Conservation (phyloP, 2,797 vertebrate genomes). For the Chaenodraco wilsoni region DNA sequence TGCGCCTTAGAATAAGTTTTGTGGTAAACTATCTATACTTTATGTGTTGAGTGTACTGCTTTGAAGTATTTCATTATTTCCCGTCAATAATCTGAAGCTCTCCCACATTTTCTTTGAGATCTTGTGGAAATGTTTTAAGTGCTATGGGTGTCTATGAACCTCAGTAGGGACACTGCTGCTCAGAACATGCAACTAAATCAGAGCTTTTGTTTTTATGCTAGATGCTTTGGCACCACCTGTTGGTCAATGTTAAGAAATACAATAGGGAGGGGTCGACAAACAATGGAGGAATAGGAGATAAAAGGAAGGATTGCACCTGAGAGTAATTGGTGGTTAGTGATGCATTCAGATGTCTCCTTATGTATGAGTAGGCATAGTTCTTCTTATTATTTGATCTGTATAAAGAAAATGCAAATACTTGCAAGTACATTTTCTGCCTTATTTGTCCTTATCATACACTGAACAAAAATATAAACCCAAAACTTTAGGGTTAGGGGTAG, state of each 20-base stretch:
- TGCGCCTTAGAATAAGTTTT: neutral
- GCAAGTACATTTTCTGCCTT: too few relatives aligned
- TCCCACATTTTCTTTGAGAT: neutral
- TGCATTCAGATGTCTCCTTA: neutral
- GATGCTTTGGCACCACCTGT: constrained; percentile 61
- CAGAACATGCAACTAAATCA: constrained; percentile 13
- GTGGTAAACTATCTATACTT: neutral
- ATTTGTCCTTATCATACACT: neutral
- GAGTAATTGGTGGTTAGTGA: constrained; percentile 8
- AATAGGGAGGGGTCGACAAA: constrained; percentile 1
- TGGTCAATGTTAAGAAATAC: constrained; percentile 43
- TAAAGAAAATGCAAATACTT: too few relatives aligned
- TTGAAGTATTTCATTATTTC: constrained; percentile 4
- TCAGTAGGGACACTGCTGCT: constrained; percentile 5
- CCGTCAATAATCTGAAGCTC: neutral
- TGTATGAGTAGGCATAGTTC: neutral
- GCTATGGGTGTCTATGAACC: constrained; percentile 19
- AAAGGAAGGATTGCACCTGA: neutral
- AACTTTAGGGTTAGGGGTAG: too few relatives aligned
- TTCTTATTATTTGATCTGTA: neutral
- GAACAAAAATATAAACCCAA: too few relatives aligned
- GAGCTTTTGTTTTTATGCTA: constrained; percentile 12
- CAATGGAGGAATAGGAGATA: neutral
- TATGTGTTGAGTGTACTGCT: neutral
- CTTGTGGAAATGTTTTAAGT: constrained; percentile 21